These are phyloP conservation scores for Ceratina australensis DNA, from an alignment of 1,140 invertebrate genomes.

Conservation along the genomic window DNA sequence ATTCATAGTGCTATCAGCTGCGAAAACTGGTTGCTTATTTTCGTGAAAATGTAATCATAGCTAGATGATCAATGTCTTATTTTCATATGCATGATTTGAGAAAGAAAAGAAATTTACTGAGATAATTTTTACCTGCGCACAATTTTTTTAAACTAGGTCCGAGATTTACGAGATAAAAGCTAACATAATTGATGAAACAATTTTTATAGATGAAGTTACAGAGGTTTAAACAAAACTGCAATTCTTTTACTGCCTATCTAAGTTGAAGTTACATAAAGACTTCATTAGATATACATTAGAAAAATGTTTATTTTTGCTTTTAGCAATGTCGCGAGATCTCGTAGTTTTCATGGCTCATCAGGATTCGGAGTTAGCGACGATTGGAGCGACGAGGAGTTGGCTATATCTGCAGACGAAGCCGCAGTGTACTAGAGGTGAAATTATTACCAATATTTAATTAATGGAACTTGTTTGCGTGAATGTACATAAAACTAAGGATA, in stretches of 20 bases:
- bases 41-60: conserved; percentile 15
- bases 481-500: conserved; percentile 43
- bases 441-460: conserved; percentile 2
- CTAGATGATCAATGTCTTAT: conserved; percentile 1
- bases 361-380: conserved; percentile 67
- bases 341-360: conserved; percentile 80
- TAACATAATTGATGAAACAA: not conserved
- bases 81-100: conserved; percentile 33
- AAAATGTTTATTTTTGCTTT: conserved; percentile 50
- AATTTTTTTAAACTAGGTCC: not conserved
- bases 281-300: conserved; percentile 14
- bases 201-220: not conserved
- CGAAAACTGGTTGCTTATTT: conserved; percentile 1
- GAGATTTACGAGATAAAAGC: not conserved
- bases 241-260: not conserved
- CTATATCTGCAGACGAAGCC: conserved; percentile 68
- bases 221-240: not conserved
- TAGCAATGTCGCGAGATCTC: conserved; percentile 80
- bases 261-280: not conserved
- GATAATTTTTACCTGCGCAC: conserved; percentile 10
- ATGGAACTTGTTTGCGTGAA: conserved; percentile 28
- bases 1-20: not conserved
- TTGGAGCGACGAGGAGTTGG: conserved; percentile 70
- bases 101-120: conserved; percentile 34
- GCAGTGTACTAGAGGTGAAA: conserved; percentile 45